Percentiles rank a stretch among this genome's conserved stretches.
Evolutionary conservation across 2,797 vertebrate genomes (phyloP).

Genomic region (Dromococcyx pavoninus): DNA sequence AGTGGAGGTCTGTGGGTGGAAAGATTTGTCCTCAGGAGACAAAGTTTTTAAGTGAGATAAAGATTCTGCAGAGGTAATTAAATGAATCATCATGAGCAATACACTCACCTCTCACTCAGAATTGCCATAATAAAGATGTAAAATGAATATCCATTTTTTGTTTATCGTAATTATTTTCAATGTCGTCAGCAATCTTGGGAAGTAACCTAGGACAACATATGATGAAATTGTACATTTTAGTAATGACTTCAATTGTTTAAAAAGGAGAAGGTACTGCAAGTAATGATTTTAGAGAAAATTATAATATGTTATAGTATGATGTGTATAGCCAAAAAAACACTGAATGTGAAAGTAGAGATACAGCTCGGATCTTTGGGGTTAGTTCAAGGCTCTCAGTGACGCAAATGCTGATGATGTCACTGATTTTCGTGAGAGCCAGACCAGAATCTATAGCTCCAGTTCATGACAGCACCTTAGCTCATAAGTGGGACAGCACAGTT

Average conservation of each 20-base stretch:
- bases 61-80: neutral
- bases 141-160: neutral
- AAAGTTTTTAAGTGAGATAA: neutral
- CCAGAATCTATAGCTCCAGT: neutral
- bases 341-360: neutral
- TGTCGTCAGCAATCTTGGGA: neutral
- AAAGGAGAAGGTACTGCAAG: neutral
- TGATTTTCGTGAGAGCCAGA: neutral
- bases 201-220: neutral
- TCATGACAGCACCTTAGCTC: neutral
- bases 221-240: neutral
- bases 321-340: neutral
- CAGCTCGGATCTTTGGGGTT: neutral
- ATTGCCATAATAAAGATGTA: neutral
- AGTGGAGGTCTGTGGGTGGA: neutral
- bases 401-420: neutral
- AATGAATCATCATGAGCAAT: neutral
- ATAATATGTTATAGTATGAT: neutral
- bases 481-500: neutral
- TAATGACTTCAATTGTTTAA: neutral
- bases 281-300: neutral
- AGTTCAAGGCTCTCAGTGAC: neutral
- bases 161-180: neutral
- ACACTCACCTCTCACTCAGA: neutral
- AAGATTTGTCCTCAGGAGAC: neutral